Evolutionary conservation across 2,888 invertebrate species (phyloP).

Genomic region (Isoperla grammatica): DNA sequence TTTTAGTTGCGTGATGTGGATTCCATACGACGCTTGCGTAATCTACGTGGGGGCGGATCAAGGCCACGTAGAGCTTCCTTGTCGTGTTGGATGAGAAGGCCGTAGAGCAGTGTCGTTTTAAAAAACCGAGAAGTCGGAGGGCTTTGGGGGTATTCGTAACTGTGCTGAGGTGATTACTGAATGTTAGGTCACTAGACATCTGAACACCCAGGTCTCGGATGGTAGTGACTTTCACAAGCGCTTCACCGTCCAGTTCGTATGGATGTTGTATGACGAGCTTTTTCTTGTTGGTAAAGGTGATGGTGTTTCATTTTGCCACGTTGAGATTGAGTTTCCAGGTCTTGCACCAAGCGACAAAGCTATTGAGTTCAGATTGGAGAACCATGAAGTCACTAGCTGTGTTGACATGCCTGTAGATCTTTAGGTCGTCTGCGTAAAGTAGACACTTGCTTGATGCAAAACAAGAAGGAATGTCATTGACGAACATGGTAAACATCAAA

Average conservation of each 20-base stretch:
- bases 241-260: not conserved
- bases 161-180: not conserved
- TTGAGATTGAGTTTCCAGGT: not conserved
- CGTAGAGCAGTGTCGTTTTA: not conserved
- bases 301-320: not conserved
- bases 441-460: not conserved
- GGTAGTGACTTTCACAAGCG: not conserved
- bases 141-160: not conserved
- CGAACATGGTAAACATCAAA: not conserved
- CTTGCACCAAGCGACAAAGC: not conserved
- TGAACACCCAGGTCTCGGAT: not conserved
- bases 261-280: not conserved
- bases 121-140: not conserved
- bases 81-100: not conserved
- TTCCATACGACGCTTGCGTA: not conserved
- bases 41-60: not conserved
- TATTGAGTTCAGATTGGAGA: not conserved
- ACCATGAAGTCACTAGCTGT: not conserved
- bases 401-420: not conserved
- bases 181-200: not conserved
- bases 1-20: not conserved
- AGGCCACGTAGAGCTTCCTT: not conserved
- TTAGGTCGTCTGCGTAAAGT: not conserved
- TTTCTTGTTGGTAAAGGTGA: not conserved
- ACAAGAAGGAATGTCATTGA: not conserved